Conservation (phyloP, 1,140 invertebrate genomes). For the Hormaphis cornu region DNA sequence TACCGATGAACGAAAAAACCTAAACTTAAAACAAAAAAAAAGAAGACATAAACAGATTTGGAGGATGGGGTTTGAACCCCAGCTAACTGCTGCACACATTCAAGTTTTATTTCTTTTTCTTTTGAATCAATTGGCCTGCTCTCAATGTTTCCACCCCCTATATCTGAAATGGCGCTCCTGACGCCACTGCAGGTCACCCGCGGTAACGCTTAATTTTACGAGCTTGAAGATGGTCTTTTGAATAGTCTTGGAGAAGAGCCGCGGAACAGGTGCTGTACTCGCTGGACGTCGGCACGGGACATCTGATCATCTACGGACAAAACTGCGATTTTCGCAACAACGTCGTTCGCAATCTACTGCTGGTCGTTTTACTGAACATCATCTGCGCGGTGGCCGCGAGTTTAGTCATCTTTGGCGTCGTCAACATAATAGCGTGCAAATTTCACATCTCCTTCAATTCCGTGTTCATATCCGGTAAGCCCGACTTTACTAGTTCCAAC, state of each 20-base stretch:
- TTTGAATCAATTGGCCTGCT: too few species aligned
- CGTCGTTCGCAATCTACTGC: neutral
- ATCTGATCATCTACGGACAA: neutral
- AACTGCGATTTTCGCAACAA: neutral
- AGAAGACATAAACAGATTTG: too few species aligned
- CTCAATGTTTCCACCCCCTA: too few species aligned
- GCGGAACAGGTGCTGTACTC: constrained; percentile 21
- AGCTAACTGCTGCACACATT: too few species aligned
- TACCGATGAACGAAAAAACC: too few species aligned
- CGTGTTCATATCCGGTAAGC: constrained; percentile 10
- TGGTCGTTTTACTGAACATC: neutral
- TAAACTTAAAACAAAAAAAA: too few species aligned
- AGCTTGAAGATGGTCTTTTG: too few species aligned
- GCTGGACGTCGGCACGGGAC: neutral
- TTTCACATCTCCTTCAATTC: neutral
- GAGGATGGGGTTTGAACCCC: too few species aligned
- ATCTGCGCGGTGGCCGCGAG: neutral
- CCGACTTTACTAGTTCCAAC: too few species aligned
- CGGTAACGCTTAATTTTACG: neutral
- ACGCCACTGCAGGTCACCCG: neutral
- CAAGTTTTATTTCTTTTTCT: too few species aligned
- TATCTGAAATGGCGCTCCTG: too few species aligned
- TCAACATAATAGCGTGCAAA: neutral
- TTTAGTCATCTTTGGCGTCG: neutral
- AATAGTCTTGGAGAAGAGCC: constrained; percentile 1